These are phyloP conservation scores for Melanaphis sacchari DNA, from an alignment of 1,140 invertebrate genomes.

Conservation along the genomic window DNA sequence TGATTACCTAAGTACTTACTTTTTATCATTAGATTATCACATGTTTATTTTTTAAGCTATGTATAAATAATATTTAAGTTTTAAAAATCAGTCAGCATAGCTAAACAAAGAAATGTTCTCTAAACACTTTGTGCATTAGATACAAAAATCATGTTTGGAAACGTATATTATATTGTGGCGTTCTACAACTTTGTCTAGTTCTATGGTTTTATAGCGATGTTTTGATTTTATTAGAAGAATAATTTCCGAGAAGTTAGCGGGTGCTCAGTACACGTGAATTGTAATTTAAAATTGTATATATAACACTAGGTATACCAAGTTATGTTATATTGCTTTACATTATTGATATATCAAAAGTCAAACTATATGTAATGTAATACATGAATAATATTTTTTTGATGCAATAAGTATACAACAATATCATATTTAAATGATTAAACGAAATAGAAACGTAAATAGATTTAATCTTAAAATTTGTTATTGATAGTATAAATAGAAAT, in stretches of 20 bases:
- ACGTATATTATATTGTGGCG: not conserved
- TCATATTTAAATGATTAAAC: not conserved
- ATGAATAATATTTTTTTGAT: too few species aligned
- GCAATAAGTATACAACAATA: not conserved
- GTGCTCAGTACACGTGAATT: not conserved
- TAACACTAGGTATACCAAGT: too few species aligned
- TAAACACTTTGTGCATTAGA: too few species aligned
- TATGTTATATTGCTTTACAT: not conserved
- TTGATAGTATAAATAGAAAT: not conserved
- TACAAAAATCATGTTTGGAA: not conserved
- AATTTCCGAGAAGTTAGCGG: not conserved
- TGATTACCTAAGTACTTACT: too few species aligned
- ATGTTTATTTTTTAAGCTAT: too few species aligned
- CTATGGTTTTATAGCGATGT: not conserved
- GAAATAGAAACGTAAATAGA: not conserved
- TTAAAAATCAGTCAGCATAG: too few species aligned
- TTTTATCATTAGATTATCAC: too few species aligned
- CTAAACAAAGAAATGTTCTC: too few species aligned
- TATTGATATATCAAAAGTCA: too few species aligned
- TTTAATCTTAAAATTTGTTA: not conserved
- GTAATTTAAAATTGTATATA: not conserved
- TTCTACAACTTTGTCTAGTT: not conserved
- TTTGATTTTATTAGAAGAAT: not conserved
- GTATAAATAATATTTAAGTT: too few species aligned
- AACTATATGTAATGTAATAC: too few species aligned